phyloP scores from a whole-genome alignment of 2,113 vertebrate species.

The Synchiropus splendidus region DNA sequence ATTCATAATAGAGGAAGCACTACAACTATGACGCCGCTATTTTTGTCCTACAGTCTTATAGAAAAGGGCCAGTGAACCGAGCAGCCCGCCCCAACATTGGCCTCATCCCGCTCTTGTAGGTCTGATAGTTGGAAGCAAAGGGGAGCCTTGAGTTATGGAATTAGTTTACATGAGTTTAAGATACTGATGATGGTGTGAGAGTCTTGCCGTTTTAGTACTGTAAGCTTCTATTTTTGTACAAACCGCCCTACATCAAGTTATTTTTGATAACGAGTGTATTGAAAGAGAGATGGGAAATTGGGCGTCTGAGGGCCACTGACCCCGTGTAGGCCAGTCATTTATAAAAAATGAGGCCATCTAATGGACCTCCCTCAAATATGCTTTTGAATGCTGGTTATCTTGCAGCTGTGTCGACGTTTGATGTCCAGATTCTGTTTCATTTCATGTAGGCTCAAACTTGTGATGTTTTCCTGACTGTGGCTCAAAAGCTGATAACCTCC shows the following conservation, averaged over 20 bases:
- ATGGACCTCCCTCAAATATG: constrained; percentile 40
- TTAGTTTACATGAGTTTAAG: constrained; percentile 4
- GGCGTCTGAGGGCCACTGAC: neutral
- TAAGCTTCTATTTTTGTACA: too few species aligned
- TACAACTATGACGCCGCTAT: constrained; percentile 48
- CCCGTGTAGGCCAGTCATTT: constrained; percentile 55
- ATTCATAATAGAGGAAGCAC: constrained; percentile 4
- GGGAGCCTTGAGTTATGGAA: too few species aligned
- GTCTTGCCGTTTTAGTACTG: too few species aligned
- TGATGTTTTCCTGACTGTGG: too few species aligned
- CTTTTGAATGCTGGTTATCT: too few species aligned
- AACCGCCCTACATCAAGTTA: too few species aligned
- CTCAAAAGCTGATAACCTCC: constrained; percentile 16
- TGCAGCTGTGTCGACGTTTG: constrained; percentile 17
- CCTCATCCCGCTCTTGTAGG: constrained; percentile 59
- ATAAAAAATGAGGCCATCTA: constrained; percentile 49
- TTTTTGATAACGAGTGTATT: too few species aligned
- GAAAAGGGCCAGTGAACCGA: constrained; percentile 63
- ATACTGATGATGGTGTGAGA: too few species aligned
- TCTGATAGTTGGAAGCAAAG: constrained; percentile 19
- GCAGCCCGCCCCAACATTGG: constrained; percentile 40
- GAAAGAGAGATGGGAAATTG: too few species aligned
- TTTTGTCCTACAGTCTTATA: constrained; percentile 58
- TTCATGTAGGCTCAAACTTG: too few species aligned
- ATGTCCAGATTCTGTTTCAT: neutral